Conservation (phyloP, 2,113 vertebrate genomes). For the Motacilla alba region DNA sequence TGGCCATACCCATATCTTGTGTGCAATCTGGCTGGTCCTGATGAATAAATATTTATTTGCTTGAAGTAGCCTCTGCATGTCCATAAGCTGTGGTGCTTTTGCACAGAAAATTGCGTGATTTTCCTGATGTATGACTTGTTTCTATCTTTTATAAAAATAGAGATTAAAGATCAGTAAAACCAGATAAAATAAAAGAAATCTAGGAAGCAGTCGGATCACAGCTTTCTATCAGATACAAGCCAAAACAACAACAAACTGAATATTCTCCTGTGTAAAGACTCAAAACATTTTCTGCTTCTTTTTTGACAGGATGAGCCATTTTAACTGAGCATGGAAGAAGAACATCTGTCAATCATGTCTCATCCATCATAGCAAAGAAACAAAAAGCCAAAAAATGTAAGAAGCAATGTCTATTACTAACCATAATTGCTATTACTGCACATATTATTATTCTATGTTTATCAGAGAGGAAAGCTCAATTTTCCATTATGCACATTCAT, state of each 20-base stretch:
- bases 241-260: not conserved
- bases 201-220: not conserved
- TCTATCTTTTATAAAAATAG: not conserved
- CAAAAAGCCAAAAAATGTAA: not conserved
- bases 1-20: not conserved
- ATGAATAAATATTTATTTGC: not conserved
- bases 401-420: not conserved
- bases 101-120: not conserved
- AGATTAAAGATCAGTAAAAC: not conserved
- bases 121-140: not conserved
- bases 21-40: not conserved
- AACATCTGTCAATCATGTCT: not conserved
- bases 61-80: not conserved
- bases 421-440: not conserved
- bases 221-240: not conserved
- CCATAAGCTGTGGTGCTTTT: not conserved
- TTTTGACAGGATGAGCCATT: not conserved
- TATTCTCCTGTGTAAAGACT: not conserved
- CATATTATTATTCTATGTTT: not conserved
- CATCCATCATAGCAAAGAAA: not conserved
- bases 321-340: not conserved
- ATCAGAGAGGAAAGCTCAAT: not conserved
- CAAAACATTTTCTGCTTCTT: not conserved
- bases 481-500: not conserved
- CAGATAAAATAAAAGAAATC: not conserved